These are phyloP conservation scores for Dendrolimus punctatus DNA, from an alignment of 1,140 invertebrate species.

Conservation along the genomic window DNA sequence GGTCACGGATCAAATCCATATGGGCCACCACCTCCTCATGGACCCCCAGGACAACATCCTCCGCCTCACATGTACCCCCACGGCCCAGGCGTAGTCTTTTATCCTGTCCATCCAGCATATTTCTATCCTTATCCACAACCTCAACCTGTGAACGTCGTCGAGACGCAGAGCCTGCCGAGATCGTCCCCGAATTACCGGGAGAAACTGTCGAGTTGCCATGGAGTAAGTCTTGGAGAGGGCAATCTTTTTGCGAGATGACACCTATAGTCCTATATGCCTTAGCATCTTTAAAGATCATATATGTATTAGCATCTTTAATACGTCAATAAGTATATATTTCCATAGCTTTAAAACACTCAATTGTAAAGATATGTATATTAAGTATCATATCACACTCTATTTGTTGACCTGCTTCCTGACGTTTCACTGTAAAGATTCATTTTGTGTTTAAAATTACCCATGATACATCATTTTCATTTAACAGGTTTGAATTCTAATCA, in stretches of 20 bases:
- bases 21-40: constrained; percentile 34
- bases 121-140: constrained; percentile 45
- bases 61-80: constrained; percentile 31
- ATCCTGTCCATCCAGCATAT: constrained; percentile 51
- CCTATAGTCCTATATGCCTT: constrained; percentile 11
- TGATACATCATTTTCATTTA: too few species aligned
- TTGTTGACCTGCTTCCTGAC: too few species aligned
- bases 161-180: constrained; percentile 26
- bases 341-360: not conserved
- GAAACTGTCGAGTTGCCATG: constrained; percentile 62
- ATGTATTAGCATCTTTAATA: not conserved
- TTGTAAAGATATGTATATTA: too few species aligned
- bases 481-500: too few species aligned
- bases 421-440: too few species aligned
- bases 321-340: not conserved
- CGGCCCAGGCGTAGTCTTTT: constrained; percentile 39
- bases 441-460: too few species aligned
- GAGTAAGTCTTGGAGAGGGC: constrained; percentile 45
- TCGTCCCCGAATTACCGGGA: constrained; percentile 47
- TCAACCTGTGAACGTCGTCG: constrained; percentile 25
- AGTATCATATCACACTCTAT: too few species aligned
- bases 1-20: constrained; percentile 30
- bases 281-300: not conserved
- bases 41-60: constrained; percentile 29
- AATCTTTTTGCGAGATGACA: constrained; percentile 21